phyloP scores from a whole-genome alignment of 2,888 invertebrate genomes.

The Drosophila limbata region DNA sequence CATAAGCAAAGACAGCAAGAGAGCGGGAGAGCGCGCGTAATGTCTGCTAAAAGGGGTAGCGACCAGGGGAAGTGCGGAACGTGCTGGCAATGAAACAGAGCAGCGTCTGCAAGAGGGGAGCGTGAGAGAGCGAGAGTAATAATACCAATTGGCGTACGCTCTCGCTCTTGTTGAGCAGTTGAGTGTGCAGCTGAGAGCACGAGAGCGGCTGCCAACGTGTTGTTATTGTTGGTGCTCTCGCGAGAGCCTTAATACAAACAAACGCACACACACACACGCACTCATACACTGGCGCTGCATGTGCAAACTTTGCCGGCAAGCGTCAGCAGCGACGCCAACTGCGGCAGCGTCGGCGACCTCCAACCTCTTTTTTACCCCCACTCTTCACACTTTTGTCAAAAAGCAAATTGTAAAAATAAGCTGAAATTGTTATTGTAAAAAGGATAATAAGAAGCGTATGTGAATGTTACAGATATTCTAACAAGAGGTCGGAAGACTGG shows the following conservation, averaged over 20 bases:
- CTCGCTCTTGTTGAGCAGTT: slow-evolving; percentile 14
- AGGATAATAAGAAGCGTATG: not conserved
- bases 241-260: slow-evolving; percentile 29
- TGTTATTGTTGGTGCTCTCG: slow-evolving; percentile 48
- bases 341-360: slow-evolving; percentile 43
- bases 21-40: slow-evolving; percentile 18
- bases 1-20: slow-evolving; percentile 4
- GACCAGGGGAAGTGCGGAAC: slow-evolving; percentile 64
- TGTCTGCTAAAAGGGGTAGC: slow-evolving; percentile 60
- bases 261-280: slow-evolving; percentile 5
- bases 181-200: slow-evolving; percentile 14
- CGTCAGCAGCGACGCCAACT: slow-evolving; percentile 40
- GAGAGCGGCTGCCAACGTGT: slow-evolving; percentile 19
- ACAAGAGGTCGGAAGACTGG: too few relatives aligned
- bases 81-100: slow-evolving; percentile 58
- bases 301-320: slow-evolving; percentile 62
- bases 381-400: not conserved
- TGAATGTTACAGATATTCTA: too few relatives aligned
- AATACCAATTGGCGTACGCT: slow-evolving; percentile 33
- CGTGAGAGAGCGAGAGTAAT: slow-evolving; percentile 7
- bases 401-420: not conserved
- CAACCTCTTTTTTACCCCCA: slow-evolving; percentile 6
- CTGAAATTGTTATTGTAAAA: not conserved
- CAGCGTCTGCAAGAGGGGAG: slow-evolving; percentile 73
- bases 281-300: slow-evolving; percentile 45